These are phyloP conservation scores for Sebastes steindachneri DNA, from an alignment of 2,797 vertebrate species.

Conservation along the genomic window DNA sequence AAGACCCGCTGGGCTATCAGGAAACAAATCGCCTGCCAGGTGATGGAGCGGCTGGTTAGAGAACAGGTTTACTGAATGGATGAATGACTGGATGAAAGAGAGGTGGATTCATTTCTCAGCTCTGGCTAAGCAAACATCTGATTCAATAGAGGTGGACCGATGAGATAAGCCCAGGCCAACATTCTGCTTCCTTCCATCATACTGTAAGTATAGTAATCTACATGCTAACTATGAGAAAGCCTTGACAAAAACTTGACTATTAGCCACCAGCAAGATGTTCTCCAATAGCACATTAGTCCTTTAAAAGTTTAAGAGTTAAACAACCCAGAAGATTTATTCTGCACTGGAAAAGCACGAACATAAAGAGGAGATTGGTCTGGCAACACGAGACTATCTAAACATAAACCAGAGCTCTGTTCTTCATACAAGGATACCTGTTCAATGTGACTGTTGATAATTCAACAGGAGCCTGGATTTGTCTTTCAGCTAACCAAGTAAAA, in stretches of 20 bases:
- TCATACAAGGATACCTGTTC: neutral
- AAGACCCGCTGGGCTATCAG: neutral
- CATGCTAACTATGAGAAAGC: neutral
- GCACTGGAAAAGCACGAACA: neutral
- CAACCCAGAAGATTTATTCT: neutral
- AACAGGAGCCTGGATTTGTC: neutral
- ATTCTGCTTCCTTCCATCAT: neutral
- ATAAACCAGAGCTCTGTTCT: neutral
- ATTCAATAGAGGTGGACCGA: neutral
- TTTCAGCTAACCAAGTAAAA: neutral
- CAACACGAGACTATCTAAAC: neutral
- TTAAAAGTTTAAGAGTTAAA: neutral
- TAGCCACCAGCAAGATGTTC: neutral
- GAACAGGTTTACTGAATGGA: neutral
- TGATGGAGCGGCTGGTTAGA: neutral
- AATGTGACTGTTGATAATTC: neutral
- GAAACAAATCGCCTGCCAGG: neutral
- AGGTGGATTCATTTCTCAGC: neutral
- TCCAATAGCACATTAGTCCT: neutral
- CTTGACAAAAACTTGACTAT: neutral
- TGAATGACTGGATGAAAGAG: neutral
- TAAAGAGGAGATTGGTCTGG: neutral
- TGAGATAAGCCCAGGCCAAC: neutral
- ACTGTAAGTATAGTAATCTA: neutral
- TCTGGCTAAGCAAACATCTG: conserved; percentile 1